Percentiles rank a stretch among this genome's conserved stretches.
Evolutionary conservation across 1,140 invertebrate species (phyloP).

Genomic region (Chionoecetes opilio): DNA sequence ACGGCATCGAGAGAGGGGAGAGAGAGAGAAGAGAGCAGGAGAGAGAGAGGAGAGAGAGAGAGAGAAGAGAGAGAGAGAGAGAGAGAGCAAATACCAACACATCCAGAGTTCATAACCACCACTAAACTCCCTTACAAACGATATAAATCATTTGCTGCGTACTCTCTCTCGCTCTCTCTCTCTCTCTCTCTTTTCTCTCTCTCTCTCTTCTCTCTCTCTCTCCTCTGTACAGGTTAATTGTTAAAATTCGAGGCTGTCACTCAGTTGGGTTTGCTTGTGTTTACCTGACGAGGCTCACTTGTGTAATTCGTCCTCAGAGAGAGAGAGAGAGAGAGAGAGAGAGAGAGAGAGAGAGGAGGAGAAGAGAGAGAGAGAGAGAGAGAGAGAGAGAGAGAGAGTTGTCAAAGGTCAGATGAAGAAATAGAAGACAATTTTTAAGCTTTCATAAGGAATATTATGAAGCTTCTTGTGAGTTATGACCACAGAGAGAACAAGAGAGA

Average conservation of each 20-base stretch:
- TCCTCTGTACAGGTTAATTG: background rate
- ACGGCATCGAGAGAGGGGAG: background rate
- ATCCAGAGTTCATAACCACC: background rate
- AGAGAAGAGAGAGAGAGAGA: constrained; percentile 17
- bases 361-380: background rate
- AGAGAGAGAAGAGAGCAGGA: background rate
- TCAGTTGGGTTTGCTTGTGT: background rate
- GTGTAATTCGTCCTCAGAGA: background rate
- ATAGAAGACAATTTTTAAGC: too few species aligned
- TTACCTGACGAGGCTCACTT: background rate
- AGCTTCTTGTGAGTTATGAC: too few species aligned
- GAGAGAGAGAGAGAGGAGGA: background rate
- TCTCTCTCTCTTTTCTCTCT: background rate
- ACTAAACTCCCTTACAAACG: background rate
- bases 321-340: background rate
- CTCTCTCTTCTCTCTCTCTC: background rate
- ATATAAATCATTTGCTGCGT: too few species aligned
- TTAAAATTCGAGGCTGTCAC: background rate
- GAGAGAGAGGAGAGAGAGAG: background rate
- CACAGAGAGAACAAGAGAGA: too few species aligned
- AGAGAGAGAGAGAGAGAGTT: too few species aligned
- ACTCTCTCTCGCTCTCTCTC: background rate
- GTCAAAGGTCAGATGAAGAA: too few species aligned
- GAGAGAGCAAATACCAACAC: background rate
- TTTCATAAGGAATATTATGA: too few species aligned